phyloP scores from a whole-genome alignment of 2,797 vertebrate genomes.

The Aythya fuligula region DNA sequence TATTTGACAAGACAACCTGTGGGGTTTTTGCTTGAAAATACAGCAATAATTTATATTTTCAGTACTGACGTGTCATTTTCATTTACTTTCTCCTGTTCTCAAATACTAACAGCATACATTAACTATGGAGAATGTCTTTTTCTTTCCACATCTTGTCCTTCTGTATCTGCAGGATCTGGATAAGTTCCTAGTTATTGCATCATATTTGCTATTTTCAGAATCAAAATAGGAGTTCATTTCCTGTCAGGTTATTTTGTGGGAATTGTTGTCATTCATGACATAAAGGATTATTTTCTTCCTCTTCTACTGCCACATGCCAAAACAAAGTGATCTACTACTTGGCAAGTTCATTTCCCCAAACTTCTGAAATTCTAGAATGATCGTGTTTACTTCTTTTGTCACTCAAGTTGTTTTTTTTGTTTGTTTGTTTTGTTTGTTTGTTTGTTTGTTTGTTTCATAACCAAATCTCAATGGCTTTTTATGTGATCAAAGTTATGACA shows the following conservation, averaged over 20 bases:
- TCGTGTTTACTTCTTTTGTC: background rate
- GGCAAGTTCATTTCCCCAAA: background rate
- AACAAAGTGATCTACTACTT: background rate
- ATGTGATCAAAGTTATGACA: background rate
- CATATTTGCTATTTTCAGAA: background rate
- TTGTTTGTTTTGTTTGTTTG: too few relatives aligned
- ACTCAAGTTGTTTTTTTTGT: background rate
- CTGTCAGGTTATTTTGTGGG: background rate
- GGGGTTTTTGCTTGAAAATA: slow-evolving; percentile 8
- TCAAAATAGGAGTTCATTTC: background rate
- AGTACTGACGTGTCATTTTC: background rate
- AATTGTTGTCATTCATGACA: background rate
- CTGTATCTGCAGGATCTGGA: background rate
- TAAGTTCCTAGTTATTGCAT: background rate
- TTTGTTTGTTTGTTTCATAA: background rate
- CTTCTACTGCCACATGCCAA: background rate
- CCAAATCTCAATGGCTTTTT: background rate
- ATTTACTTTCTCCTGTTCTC: background rate
- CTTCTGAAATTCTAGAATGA: background rate
- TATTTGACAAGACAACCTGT: background rate
- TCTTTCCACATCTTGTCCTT: background rate
- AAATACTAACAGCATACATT: background rate
- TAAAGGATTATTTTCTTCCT: background rate
- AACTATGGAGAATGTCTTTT: background rate
- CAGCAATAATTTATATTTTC: background rate